Base-by-base conservation (phyloP, 2,888 invertebrate genomes). In the Gasteruption jaculator region DNA sequence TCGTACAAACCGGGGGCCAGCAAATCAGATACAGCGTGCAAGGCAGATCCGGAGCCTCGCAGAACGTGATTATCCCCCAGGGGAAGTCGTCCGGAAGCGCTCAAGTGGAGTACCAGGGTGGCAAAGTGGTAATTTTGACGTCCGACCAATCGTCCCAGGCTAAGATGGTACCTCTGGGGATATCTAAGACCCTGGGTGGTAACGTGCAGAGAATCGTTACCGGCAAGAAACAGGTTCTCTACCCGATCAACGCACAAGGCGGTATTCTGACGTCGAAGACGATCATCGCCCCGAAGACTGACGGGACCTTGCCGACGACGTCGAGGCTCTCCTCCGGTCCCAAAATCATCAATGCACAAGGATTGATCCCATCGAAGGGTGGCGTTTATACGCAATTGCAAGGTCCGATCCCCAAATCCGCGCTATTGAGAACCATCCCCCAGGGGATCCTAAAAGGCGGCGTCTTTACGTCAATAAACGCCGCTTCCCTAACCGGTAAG, bases 171-270 rank as follows among this genome's bases (percentile, higher is more conserved):
- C 67, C 66, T 0, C 39, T 67, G 2, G 62, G 58, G 41, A 57
- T 65, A 16, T 48, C 32, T 62, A 75, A 64, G 71, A 74, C 45
- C 63, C 68, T 45, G 62, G 73, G 25, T 71, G 74, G 62, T 71
- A 78, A 63, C 70, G 71, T 71, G n/a, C 67, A 65, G 20, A 73
- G 76, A 50, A 76, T 79, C 43, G 73, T 79, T 30, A 77, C 76
- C 4, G 76, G 76, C n/a, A 78, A 77, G 55, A 77, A 76, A 2
- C 78, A 78, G 58, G 58, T 79, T 11, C 75, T 76, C 15, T 49
- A 61, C 19, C 54, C 62, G 4, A 50, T 61, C 6, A 58, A 48
- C 35, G 48, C 61, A 8, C 59, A 58, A 14, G 49, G 49, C 38
- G 45, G 60, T 4, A 43, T 56, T 12, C n/a, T n/a, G n/a, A 35